phyloP scores from a whole-genome alignment of 2,888 invertebrate genomes.

The Nymphalis c-album region DNA sequence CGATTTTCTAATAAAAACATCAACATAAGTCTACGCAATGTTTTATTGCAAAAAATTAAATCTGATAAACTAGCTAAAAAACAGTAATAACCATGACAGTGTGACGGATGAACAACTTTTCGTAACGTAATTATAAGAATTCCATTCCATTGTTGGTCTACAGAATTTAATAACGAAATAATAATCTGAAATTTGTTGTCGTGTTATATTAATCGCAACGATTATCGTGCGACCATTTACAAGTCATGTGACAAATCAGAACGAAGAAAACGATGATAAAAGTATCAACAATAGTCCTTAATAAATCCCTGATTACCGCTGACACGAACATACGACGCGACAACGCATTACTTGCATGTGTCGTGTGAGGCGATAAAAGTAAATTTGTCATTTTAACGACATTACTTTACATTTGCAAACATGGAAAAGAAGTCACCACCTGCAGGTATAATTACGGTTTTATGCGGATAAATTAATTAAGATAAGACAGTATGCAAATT shows the following conservation, averaged over 20 bases:
- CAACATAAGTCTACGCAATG: too few species aligned
- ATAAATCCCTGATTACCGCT: slow-evolving; percentile 76
- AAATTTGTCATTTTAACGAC: slow-evolving; percentile 73
- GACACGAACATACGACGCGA: slow-evolving; percentile 70
- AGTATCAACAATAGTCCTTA: slow-evolving; percentile 69
- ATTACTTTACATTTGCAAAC: slow-evolving; percentile 63
- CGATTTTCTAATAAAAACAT: too few species aligned
- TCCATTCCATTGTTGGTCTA: not conserved
- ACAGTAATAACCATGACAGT: too few species aligned
- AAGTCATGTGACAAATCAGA: slow-evolving; percentile 45
- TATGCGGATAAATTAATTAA: slow-evolving; percentile 43
- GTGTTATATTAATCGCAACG: slow-evolving; percentile 21
- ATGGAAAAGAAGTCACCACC: slow-evolving; percentile 56
- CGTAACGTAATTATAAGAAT: too few species aligned
- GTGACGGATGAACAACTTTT: too few species aligned
- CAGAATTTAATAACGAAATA: not conserved
- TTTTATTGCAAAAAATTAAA: too few species aligned
- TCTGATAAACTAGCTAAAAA: too few species aligned
- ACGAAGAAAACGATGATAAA: slow-evolving; percentile 62
- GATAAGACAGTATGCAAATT: slow-evolving; percentile 29
- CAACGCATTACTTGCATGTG: slow-evolving; percentile 69
- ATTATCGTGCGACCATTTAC: slow-evolving; percentile 19
- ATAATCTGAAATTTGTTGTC: slow-evolving; percentile 7
- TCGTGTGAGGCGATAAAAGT: slow-evolving; percentile 68
- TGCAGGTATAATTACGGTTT: slow-evolving; percentile 51